These are phyloP conservation scores for Zalophus californianus DNA, from an alignment of 2,797 vertebrate genomes.

Conservation along the genomic window DNA sequence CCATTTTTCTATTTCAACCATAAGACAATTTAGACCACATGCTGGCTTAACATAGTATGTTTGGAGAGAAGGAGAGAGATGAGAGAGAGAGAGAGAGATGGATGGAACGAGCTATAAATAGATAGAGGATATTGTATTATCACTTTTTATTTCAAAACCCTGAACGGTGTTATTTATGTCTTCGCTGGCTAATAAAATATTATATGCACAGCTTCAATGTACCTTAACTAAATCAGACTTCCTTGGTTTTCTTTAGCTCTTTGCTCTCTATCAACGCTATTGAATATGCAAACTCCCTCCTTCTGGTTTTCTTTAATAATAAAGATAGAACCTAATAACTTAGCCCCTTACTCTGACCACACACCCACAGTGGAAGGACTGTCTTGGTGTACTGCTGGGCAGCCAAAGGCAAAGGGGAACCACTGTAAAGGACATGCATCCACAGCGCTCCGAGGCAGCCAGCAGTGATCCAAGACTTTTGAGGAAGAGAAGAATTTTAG, in stretches of 20 bases:
- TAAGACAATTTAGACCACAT: background rate
- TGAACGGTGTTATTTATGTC: background rate
- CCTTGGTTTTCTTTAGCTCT: background rate
- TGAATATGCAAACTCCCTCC: background rate
- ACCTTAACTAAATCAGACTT: background rate
- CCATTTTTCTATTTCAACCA: background rate
- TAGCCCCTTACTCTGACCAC: background rate
- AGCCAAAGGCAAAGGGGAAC: background rate
- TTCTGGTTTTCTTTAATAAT: slow-evolving; percentile 33
- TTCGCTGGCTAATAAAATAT: background rate
- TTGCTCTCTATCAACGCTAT: background rate
- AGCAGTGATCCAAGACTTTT: background rate
- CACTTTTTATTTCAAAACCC: background rate
- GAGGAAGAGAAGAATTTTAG: background rate
- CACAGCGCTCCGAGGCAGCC: background rate
- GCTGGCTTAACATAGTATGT: background rate
- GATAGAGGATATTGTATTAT: background rate
- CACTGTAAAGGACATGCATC: background rate
- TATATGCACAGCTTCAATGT: background rate
- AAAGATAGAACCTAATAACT: background rate
- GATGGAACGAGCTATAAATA: background rate
- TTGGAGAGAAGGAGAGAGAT: background rate
- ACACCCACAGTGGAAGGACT: background rate
- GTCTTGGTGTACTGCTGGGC: accelerated
- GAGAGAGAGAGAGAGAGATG: too few species aligned